phyloP scores from a whole-genome alignment of 2,113 vertebrate genomes.

The Phasianus colchicus region DNA sequence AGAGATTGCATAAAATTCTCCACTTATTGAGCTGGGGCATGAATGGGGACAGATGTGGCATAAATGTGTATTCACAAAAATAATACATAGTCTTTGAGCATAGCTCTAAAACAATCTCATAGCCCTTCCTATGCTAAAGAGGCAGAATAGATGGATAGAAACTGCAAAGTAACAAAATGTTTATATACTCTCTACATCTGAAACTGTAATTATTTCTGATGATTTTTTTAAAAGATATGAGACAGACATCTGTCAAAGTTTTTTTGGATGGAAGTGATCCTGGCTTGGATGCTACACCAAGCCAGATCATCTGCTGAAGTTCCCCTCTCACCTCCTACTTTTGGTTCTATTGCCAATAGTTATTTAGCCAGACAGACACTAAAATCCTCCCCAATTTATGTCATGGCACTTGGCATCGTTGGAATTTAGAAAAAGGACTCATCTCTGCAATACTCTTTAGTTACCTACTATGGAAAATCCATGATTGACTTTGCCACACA shows the following conservation, averaged over 20 bases:
- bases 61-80: not conserved
- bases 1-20: not conserved
- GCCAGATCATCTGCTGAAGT: not conserved
- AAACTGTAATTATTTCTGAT: not conserved
- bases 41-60: not conserved
- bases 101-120: not conserved
- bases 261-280: not conserved
- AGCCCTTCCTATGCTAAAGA: not conserved
- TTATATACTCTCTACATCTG: not conserved
- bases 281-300: not conserved
- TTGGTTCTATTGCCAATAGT: not conserved
- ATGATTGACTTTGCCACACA: not conserved
- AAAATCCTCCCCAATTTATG: not conserved
- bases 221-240: not conserved
- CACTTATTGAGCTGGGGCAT: not conserved
- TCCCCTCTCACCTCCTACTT: not conserved
- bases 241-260: not conserved
- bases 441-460: not conserved
- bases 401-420: not conserved
- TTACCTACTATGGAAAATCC: not conserved
- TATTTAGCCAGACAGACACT: not conserved
- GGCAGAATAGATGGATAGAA: not conserved
- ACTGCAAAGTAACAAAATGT: not conserved
- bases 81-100: not conserved
- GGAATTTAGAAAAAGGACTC: not conserved